phyloP scores from a whole-genome alignment of 2,888 invertebrate genomes.

The Limnephilus rhombicus region DNA sequence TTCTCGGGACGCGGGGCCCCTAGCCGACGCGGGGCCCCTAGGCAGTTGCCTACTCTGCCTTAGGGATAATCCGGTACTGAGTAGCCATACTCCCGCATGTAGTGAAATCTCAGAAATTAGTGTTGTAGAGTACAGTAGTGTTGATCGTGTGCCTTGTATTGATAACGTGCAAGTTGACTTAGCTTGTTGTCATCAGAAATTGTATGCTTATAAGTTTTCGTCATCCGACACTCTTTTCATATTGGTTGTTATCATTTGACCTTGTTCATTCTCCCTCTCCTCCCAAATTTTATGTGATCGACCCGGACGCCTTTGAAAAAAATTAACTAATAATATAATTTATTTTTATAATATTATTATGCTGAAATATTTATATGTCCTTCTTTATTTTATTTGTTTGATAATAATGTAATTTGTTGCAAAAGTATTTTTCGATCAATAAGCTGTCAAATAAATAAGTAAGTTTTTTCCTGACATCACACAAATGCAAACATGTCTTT shows the following conservation, averaged over 20 bases:
- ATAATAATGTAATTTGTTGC: background rate
- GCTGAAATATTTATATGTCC: no score
- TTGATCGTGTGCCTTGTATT: background rate
- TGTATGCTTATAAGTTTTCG: background rate
- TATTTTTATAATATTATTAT: no score
- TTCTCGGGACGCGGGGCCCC: no score
- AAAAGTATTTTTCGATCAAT: background rate
- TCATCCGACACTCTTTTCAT: background rate
- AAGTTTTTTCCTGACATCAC: background rate
- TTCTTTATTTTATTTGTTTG: background rate
- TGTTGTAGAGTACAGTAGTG: background rate
- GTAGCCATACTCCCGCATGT: no score
- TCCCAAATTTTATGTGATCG: background rate
- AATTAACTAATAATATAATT: no score
- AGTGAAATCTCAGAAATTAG: no score
- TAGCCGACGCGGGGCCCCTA: no score
- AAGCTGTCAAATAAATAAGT: background rate
- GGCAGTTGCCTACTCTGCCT: no score
- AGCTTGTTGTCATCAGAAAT: background rate
- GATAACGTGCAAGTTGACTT: background rate
- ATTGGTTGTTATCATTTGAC: background rate
- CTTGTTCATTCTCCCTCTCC: background rate
- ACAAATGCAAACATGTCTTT: background rate
- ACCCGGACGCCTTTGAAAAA: background rate
- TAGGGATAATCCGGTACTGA: no score